These are phyloP conservation scores for Anthonomus grandis DNA, from an alignment of 1,140 invertebrate species.

Conservation along the genomic window DNA sequence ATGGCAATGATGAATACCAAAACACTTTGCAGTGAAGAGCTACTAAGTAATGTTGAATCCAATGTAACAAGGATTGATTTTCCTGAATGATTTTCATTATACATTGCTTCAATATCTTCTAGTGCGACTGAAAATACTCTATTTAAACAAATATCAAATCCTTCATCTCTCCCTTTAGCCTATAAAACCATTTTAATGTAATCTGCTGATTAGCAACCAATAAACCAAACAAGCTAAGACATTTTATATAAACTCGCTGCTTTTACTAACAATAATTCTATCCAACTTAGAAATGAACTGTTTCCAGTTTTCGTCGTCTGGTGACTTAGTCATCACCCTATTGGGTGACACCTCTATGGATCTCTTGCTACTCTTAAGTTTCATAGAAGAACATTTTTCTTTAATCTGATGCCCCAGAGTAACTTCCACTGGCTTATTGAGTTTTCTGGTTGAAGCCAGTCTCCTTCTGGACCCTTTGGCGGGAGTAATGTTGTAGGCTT, in stretches of 20 bases:
- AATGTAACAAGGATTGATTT: too few relatives aligned
- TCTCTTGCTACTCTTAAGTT: background rate
- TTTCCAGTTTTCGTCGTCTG: slow-evolving; percentile 33
- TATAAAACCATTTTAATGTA: too few relatives aligned
- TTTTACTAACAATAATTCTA: slow-evolving; percentile 33
- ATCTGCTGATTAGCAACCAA: background rate
- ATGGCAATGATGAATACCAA: too few relatives aligned
- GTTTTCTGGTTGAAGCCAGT: slow-evolving; percentile 20
- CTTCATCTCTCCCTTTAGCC: too few relatives aligned
- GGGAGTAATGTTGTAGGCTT: slow-evolving; percentile 14
- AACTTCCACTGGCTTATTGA: background rate
- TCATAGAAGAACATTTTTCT: background rate
- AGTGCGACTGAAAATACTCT: too few relatives aligned
- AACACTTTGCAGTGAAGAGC: too few relatives aligned
- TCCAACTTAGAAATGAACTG: slow-evolving; percentile 36
- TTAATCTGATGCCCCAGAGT: background rate
- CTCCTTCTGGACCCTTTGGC: slow-evolving; percentile 1
- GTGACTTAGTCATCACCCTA: background rate
- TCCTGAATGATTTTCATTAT: too few relatives aligned
- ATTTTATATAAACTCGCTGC: slow-evolving; percentile 23
- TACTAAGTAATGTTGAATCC: too few relatives aligned
- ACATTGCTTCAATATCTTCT: too few relatives aligned
- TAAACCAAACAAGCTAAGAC: slow-evolving; percentile 9
- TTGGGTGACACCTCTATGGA: background rate
- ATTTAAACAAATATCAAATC: too few relatives aligned